These are phyloP conservation scores for Chironomus tentans DNA, from an alignment of 2,888 invertebrate genomes.

Conservation along the genomic window DNA sequence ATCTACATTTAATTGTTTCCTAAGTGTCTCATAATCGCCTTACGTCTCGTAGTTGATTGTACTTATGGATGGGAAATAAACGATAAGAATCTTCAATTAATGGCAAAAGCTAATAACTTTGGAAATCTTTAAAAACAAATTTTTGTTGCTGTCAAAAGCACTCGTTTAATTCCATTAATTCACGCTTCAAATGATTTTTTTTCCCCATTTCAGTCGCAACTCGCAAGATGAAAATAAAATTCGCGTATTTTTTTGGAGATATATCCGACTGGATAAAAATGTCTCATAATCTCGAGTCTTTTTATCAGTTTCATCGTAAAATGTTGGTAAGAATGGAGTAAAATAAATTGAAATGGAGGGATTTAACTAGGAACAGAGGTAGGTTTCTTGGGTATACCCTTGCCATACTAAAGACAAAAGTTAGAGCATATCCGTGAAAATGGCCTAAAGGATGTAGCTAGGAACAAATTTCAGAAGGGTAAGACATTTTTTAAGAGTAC, in stretches of 20 bases:
- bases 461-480: too few species aligned
- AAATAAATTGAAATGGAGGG: neutral
- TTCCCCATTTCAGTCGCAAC: neutral
- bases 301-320: too few species aligned
- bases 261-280: too few species aligned
- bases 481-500: too few species aligned
- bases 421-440: too few species aligned
- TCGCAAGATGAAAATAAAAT: neutral
- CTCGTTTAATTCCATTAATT: constrained; percentile 15
- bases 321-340: neutral
- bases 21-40: constrained; percentile 24
- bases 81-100: constrained; percentile 17
- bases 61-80: neutral
- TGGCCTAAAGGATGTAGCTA: too few species aligned
- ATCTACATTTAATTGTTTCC: constrained; percentile 14
- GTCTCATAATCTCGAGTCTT: too few species aligned
- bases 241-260: too few species aligned
- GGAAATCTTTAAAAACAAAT: neutral
- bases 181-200: neutral
- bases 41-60: neutral
- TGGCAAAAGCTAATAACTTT: neutral
- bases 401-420: too few species aligned
- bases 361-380: neutral
- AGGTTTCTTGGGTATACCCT: too few species aligned
- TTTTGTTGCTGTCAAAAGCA: constrained; percentile 14